These are phyloP conservation scores for Eilema depressum DNA, from an alignment of 2,888 invertebrate species.

Conservation along the genomic window DNA sequence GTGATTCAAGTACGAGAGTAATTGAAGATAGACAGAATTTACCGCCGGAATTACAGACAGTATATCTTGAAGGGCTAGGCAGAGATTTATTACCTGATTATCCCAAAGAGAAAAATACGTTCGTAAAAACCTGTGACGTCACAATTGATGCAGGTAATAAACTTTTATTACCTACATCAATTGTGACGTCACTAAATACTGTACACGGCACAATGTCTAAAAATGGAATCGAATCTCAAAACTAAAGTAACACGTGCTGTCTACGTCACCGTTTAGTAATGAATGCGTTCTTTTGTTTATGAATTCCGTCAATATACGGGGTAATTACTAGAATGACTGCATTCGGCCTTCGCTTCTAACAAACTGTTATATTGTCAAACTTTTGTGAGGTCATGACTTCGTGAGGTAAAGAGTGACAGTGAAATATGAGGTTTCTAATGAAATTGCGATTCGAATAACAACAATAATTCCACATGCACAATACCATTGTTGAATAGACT, in stretches of 20 bases:
- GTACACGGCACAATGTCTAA: constrained; percentile 17
- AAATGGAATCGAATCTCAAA: constrained; percentile 22
- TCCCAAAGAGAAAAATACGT: too few relatives aligned
- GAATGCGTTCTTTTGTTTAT: constrained; percentile 36
- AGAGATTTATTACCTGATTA: too few relatives aligned
- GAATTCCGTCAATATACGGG: constrained; percentile 28
- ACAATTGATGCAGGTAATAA: background rate
- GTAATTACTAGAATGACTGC: constrained; percentile 27
- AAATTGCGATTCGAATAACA: constrained; percentile 13
- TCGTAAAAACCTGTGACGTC: background rate
- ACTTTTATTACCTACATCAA: constrained; percentile 8
- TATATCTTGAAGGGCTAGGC: too few relatives aligned
- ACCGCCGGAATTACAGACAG: too few relatives aligned
- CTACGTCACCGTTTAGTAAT: constrained; percentile 25
- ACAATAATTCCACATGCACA: background rate
- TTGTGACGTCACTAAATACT: constrained; percentile 15
- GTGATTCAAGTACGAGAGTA: too few relatives aligned
- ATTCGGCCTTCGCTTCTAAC: constrained; percentile 27
- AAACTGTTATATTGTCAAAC: constrained; percentile 26
- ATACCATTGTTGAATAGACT: background rate
- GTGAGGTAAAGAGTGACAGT: constrained; percentile 22
- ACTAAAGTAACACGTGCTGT: constrained; percentile 15
- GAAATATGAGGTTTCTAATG: constrained; percentile 24
- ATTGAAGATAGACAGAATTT: too few relatives aligned
- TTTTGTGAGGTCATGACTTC: constrained; percentile 21